phyloP scores from a whole-genome alignment of 2,797 vertebrate genomes.

The Anguilla obscura region DNA sequence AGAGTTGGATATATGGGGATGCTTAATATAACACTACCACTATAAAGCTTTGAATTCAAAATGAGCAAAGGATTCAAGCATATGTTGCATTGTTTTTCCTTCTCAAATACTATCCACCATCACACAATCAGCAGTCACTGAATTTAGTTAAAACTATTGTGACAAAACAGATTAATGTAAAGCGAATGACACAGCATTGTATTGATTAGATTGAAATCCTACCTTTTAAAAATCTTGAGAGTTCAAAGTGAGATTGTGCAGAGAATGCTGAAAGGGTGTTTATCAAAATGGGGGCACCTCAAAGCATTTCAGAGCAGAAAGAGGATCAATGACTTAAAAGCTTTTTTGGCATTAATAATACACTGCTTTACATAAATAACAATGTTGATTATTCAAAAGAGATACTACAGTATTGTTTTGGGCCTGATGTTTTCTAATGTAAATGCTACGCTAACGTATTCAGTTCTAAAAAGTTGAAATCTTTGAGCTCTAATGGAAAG shows the following conservation, averaged over 20 bases:
- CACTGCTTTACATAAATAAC: constrained; percentile 3
- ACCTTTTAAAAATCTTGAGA: background rate
- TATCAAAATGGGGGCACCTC: constrained; percentile 14
- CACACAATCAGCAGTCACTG: background rate
- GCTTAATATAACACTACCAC: background rate
- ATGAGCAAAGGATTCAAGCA: background rate
- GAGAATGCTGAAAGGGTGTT: constrained; percentile 5
- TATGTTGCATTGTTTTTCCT: background rate
- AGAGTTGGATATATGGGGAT: too few species aligned
- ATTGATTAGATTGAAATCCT: background rate
- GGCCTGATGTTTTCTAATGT: constrained; percentile 47
- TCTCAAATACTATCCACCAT: background rate
- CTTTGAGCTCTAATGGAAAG: constrained; percentile 64
- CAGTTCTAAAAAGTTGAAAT: constrained; percentile 48
- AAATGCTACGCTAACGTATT: constrained; percentile 57
- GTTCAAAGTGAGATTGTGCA: background rate
- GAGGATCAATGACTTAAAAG: background rate
- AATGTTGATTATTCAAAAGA: background rate
- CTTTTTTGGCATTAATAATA: constrained; percentile 16
- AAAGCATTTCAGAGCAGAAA: constrained; percentile 22
- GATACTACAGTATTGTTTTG: constrained; percentile 51
- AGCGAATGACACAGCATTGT: background rate
- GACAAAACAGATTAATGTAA: background rate
- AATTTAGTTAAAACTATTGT: background rate
- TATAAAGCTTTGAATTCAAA: background rate